Evolutionary conservation across 2,888 invertebrate genomes (phyloP).

Genomic region (Drosophila phalerata): DNA sequence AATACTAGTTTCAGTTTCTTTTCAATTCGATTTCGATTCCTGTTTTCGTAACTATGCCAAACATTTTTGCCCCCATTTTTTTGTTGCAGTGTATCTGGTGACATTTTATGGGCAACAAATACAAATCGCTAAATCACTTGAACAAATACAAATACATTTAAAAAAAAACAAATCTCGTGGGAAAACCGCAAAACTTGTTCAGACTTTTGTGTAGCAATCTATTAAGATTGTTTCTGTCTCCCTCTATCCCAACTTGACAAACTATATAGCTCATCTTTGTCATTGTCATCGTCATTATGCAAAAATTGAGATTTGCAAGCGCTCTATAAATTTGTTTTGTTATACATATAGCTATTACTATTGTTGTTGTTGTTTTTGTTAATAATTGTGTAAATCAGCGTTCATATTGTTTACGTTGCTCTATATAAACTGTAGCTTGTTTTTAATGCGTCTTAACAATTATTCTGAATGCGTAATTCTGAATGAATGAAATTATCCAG

Average conservation of each 20-base stretch:
- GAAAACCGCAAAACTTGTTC: conserved; percentile 60
- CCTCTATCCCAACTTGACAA: conserved; percentile 1
- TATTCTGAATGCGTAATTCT: conserved; percentile 18
- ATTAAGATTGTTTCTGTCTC: conserved; percentile 13
- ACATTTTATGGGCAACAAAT: conserved; percentile 39
- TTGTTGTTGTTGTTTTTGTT: conserved; percentile 9
- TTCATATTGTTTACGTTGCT: conserved; percentile 41
- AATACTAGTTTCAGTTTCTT: conserved; percentile 23
- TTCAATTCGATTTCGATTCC: conserved; percentile 31
- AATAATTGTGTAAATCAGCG: conserved; percentile 41
- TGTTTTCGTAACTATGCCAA: conserved; percentile 43
- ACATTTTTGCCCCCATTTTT: conserved; percentile 9
- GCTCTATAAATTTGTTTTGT: conserved; percentile 25
- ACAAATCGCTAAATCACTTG: conserved; percentile 57
- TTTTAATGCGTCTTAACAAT: conserved; percentile 50
- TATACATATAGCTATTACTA: conserved; percentile 7
- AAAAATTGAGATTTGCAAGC: conserved; percentile 50
- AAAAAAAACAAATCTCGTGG: conserved; percentile 50
- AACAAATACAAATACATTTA: conserved; percentile 33
- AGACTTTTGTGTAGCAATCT: conserved; percentile 42
- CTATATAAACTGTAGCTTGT: conserved; percentile 38
- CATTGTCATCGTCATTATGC: conserved; percentile 44
- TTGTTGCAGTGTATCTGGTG: conserved; percentile 43
- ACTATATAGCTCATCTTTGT: conserved; percentile 27
- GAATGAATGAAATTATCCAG: conserved; percentile 8